Evolutionary conservation across 2,113 vertebrate genomes (phyloP), one percentile per base, ranked within the genome.

Genomic region (Typhlomys cinereus): DNA sequence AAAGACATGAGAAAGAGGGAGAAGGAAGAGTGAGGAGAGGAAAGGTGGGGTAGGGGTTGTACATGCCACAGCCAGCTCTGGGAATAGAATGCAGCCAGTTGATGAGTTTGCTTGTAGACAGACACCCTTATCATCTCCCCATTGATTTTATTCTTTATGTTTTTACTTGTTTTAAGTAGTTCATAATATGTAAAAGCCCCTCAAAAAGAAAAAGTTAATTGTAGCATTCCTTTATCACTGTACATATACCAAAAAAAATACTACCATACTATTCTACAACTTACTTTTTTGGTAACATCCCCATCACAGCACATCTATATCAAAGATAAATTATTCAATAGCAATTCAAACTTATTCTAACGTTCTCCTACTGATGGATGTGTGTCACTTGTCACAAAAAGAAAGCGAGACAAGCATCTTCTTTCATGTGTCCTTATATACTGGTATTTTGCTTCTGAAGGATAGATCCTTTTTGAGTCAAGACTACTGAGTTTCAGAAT

Each of bases 251-350:
- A 25, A 17, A 39, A n/a, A 83, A 85, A 41, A 70, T 70, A 27
- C 50, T 31, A 50, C 52, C 36, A 44, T 44, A 69, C 11, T 57
- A 52, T 84, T 50, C n/a, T 69, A 25, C 4, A 50, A 83, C 34
- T 83, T 57, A 27, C 13, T 36, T 59, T 79, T 78, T 76, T 50
- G 36, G 14, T 91, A 86, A 82, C 29, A 80, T 83, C 73, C n/a
- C 29, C 27, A 57, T 76, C 46, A 79, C 23, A 80, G 46, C 54
- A 70, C 41, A 48, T 70, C 44, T 90, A 85, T 46, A 64, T 84
- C 79, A 82, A 82, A 82, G 36, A 87, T 27, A 82, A 92, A 93
- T 76, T 82, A 86, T 41, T 76, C 85, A 57, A 75, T 88, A 78
- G 76, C 1, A 71, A 89, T 66, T 46, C 21, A 88, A 83, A 85